Base-by-base conservation (phyloP, 2,797 vertebrate species). In the Lithobates pipiens region DNA sequence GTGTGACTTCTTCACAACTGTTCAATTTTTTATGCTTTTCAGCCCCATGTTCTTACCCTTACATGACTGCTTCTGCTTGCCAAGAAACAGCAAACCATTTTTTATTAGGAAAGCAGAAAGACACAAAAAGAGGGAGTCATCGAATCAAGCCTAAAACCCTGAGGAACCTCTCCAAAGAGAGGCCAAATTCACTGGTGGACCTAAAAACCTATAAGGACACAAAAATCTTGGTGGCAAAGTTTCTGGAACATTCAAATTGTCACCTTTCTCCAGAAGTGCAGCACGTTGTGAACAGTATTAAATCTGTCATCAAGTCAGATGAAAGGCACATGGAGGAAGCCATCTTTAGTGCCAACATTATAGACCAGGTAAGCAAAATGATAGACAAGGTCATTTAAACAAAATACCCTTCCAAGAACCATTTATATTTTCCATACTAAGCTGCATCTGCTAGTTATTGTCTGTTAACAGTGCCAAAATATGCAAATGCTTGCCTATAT, bases 271-370 rank as follows among this genome's bases (percentile, higher is more conserved):
- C 96, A 0, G 97, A 99, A 91, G 97, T 97, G 77, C 96, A 94
- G 90, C 97, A 98, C 0, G 96, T 97, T 75, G 96, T 97, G 90
- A 97, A 98, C 92, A 96, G 95, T 92, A 95, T 98, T 90, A 95
- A 93, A 88, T 95, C 95, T 0, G 96, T 96, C 36, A 97, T 98
- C 91, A 95, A 97, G 88, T 96, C 95, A 0, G 97, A 99, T 78
- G 97, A 99, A 92, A 94, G 93, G 91, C 96, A 95, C 90, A 96
- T 96, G 96, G 98, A 99, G 88, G 97, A 99, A 93, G 96, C 97
- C 89, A 95, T 97, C 93, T 96, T 97, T 85, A 97, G 96, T 88
- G 96, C 97, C 89, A 96, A 94, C 8, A 91, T 97, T 88, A 96
- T 97, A 75, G 98, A 99, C 91, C 98, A 97, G 96, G 96, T 97